Evolutionary conservation across 2,888 invertebrate species (phyloP).

Genomic region (Mantis religiosa): DNA sequence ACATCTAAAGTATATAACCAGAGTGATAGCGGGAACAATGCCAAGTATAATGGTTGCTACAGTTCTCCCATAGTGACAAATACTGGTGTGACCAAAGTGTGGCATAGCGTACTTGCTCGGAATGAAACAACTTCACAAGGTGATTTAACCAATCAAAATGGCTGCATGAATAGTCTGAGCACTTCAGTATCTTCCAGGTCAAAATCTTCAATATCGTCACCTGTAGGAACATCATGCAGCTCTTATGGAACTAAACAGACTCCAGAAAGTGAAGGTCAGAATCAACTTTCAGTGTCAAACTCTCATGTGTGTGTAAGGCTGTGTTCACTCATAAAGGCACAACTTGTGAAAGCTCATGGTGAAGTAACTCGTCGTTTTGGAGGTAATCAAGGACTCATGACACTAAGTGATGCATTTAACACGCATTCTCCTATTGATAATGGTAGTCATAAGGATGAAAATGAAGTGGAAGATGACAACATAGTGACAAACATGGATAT

Average conservation of each 20-base stretch:
- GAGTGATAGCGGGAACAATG: neutral
- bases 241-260: neutral
- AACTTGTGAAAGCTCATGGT: conserved; percentile 72
- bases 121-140: neutral
- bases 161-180: neutral
- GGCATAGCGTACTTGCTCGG: neutral
- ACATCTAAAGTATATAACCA: neutral
- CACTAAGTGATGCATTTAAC: conserved; percentile 41
- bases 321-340: conserved; percentile 72
- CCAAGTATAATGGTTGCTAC: conserved; percentile 9
- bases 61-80: neutral
- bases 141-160: neutral
- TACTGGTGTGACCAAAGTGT: neutral
- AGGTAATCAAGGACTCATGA: conserved; percentile 32
- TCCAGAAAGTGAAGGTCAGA: neutral
- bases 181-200: neutral
- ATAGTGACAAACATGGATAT: neutral
- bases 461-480: conserved; percentile 44
- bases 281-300: conserved; percentile 7
- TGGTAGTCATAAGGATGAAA: conserved; percentile 39
- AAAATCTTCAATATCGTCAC: neutral
- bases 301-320: conserved; percentile 64
- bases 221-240: neutral
- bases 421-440: conserved; percentile 50
- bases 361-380: conserved; percentile 56